Conservation (phyloP, 2,113 vertebrate species). For the Fulica atra region DNA sequence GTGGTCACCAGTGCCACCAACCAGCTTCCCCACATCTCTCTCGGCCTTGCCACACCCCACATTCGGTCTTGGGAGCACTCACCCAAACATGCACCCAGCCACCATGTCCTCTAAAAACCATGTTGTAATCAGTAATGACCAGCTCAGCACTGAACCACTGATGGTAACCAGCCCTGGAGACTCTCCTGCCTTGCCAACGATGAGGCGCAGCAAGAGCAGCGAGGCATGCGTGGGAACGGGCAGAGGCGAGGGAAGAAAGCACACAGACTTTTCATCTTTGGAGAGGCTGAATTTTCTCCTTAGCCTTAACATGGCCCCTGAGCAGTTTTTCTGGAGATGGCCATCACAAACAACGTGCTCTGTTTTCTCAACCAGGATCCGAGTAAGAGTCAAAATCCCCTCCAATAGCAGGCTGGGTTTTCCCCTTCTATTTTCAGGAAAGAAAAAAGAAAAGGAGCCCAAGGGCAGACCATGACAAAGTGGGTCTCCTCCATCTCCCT, state of each 20-base stretch:
- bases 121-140: background rate
- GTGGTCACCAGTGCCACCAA: fast-evolving
- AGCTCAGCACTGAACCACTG: background rate
- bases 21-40: background rate
- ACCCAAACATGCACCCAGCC: background rate
- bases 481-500: background rate
- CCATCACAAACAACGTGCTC: background rate
- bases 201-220: background rate
- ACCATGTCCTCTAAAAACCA: background rate
- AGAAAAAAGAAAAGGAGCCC: background rate
- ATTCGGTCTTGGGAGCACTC: background rate
- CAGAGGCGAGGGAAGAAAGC: background rate
- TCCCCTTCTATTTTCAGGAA: background rate
- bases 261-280: background rate
- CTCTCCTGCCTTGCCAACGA: background rate
- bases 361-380: background rate
- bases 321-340: background rate
- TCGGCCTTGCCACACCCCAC: background rate
- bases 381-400: background rate
- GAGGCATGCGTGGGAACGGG: background rate
- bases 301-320: background rate
- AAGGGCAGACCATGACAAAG: background rate
- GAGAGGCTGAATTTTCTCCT: background rate
- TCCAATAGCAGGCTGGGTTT: background rate
- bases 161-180: background rate